phyloP scores from a whole-genome alignment of 2,113 vertebrate genomes.

The Rostratula benghalensis region DNA sequence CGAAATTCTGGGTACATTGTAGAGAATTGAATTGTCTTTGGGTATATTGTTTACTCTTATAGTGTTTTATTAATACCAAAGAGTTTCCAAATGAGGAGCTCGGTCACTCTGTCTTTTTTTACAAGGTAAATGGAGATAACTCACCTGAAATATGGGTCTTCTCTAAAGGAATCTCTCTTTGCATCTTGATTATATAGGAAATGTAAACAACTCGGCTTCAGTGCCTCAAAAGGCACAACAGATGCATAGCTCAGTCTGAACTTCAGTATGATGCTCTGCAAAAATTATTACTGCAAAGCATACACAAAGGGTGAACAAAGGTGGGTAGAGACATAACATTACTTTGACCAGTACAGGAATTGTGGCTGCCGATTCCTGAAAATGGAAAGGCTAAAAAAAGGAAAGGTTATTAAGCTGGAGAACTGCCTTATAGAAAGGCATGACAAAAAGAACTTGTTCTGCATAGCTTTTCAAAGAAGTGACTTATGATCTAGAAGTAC shows the following conservation, averaged over 20 bases:
- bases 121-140: neutral
- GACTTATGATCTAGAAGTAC: neutral
- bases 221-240: neutral
- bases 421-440: neutral
- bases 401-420: neutral
- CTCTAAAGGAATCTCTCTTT: neutral
- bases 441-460: neutral
- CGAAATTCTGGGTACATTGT: neutral
- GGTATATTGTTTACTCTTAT: neutral
- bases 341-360: neutral
- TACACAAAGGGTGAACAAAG: neutral
- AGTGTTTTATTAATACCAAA: neutral
- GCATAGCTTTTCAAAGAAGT: neutral
- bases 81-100: neutral
- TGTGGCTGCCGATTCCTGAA: neutral
- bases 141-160: neutral
- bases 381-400: neutral
- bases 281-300: neutral
- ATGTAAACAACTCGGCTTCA: neutral
- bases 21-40: neutral
- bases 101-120: neutral
- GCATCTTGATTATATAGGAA: neutral
- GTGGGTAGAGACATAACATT: neutral
- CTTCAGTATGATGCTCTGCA: neutral
- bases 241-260: neutral